These are phyloP conservation scores for Lampropteryx suffumata DNA, from an alignment of 2,888 invertebrate genomes.

Conservation along the genomic window DNA sequence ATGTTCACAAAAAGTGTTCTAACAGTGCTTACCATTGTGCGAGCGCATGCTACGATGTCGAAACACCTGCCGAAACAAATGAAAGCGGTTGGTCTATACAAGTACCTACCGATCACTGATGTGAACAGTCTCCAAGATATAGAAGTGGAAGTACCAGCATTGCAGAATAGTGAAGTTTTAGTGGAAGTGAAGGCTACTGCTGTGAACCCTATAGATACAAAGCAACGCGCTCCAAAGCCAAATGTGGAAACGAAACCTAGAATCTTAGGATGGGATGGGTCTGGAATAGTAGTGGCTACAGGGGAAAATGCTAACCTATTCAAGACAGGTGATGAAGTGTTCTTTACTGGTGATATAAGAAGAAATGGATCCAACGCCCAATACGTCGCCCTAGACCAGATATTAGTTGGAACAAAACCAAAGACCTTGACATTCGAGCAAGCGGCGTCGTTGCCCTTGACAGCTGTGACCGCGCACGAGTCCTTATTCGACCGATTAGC, in stretches of 20 bases:
- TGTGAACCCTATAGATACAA: slow-evolving; percentile 71
- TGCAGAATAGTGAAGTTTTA: slow-evolving; percentile 57
- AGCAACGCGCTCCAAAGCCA: slow-evolving; percentile 63
- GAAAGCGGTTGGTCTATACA: slow-evolving; percentile 70
- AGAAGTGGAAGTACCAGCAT: slow-evolving; percentile 56
- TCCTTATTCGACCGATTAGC: slow-evolving; percentile 60
- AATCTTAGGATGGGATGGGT: slow-evolving; percentile 71
- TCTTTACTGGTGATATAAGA: slow-evolving; percentile 62
- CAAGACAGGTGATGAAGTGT: slow-evolving; percentile 68
- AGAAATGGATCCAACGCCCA: slow-evolving; percentile 68
- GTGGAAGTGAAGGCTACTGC: slow-evolving; percentile 69
- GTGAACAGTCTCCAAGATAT: slow-evolving; percentile 63
- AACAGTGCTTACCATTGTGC: slow-evolving; percentile 13
- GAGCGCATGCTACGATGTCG: slow-evolving; percentile 31
- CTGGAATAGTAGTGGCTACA: slow-evolving; percentile 63
- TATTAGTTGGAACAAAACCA: slow-evolving; percentile 62
- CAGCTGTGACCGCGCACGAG: slow-evolving; percentile 65
- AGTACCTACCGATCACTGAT: slow-evolving; percentile 68
- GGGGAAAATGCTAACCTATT: slow-evolving; percentile 53
- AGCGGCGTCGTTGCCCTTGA: slow-evolving; percentile 72
- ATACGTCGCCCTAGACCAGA: slow-evolving; percentile 62
- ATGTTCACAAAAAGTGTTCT: slow-evolving; percentile 21
- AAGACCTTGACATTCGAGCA: slow-evolving; percentile 65
- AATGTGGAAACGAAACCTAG: slow-evolving; percentile 53
- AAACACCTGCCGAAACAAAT: slow-evolving; percentile 61